phyloP scores from a whole-genome alignment of 2,113 vertebrate species.

The Corvus hawaiiensis region DNA sequence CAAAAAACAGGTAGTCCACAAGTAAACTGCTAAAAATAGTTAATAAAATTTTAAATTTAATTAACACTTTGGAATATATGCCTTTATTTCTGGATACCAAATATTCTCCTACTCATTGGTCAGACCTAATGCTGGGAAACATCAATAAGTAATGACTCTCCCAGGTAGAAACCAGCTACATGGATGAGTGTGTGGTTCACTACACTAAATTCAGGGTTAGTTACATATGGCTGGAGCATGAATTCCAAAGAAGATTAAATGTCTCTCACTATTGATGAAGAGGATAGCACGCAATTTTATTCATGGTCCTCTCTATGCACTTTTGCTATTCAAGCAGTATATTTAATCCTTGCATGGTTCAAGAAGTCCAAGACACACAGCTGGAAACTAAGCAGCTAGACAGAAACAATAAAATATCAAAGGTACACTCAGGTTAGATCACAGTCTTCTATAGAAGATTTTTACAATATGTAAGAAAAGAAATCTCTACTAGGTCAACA shows the following conservation, averaged over 20 bases:
- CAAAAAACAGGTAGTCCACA: not conserved
- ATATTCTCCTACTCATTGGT: not conserved
- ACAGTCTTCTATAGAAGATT: not conserved
- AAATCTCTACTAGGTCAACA: not conserved
- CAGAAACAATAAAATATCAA: not conserved
- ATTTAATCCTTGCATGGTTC: not conserved
- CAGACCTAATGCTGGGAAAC: not conserved
- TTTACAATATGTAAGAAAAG: not conserved
- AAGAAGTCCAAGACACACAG: not conserved
- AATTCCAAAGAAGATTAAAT: not conserved
- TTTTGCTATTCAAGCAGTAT: not conserved
- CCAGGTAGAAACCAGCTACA: not conserved
- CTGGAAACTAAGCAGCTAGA: slow-evolving; percentile 1
- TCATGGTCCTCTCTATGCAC: not conserved
- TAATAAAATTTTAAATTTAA: not conserved
- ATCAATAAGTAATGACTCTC: not conserved
- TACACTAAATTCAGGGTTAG: not conserved
- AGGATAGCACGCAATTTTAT: not conserved
- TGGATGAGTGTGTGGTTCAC: not conserved
- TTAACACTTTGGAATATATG: not conserved
- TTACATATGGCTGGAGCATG: not conserved
- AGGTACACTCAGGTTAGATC: not conserved
- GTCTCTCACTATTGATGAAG: not conserved
- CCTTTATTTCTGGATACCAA: not conserved
- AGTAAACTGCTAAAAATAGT: not conserved